phyloP scores from a whole-genome alignment of 2,888 invertebrate genomes.

The Patella ulyssiponensis region DNA sequence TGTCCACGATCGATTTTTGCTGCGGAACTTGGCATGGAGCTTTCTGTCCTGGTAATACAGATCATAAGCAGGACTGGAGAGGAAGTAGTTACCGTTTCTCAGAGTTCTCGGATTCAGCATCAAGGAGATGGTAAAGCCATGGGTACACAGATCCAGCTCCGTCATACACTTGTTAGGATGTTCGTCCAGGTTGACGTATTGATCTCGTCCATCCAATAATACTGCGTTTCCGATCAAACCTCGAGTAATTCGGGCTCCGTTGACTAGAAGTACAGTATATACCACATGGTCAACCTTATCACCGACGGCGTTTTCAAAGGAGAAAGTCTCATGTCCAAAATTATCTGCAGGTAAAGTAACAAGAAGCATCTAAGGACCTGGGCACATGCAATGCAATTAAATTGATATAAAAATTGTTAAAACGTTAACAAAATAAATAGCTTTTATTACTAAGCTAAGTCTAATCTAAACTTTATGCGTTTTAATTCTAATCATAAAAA shows the following conservation, averaged over 20 bases:
- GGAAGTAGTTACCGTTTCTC: constrained; percentile 55
- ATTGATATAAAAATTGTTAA: neutral
- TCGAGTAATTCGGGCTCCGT: constrained; percentile 57
- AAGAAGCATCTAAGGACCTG: constrained; percentile 8
- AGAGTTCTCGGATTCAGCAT: constrained; percentile 56
- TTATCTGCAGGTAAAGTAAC: constrained; percentile 52
- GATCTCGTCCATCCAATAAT: constrained; percentile 53
- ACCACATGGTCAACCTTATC: constrained; percentile 57
- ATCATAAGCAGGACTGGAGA: constrained; percentile 63
- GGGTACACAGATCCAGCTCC: constrained; percentile 57
- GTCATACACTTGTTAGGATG: constrained; percentile 60
- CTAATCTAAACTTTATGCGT: no score
- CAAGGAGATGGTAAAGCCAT: constrained; percentile 60
- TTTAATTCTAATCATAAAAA: no score
- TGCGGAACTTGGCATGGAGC: constrained; percentile 56
- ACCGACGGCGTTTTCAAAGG: constrained; percentile 64
- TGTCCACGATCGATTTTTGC: constrained; percentile 54
- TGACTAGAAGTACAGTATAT: constrained; percentile 60
- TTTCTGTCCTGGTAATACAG: constrained; percentile 61
- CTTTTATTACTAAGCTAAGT: no score
- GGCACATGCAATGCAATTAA: constrained; percentile 16
- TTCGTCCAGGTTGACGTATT: constrained; percentile 61
- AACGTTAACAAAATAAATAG: no score
- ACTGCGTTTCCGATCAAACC: constrained; percentile 64
- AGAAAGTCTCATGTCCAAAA: constrained; percentile 65